Conservation (phyloP, 2,797 vertebrate species). For the Loris lydekkerianus region DNA sequence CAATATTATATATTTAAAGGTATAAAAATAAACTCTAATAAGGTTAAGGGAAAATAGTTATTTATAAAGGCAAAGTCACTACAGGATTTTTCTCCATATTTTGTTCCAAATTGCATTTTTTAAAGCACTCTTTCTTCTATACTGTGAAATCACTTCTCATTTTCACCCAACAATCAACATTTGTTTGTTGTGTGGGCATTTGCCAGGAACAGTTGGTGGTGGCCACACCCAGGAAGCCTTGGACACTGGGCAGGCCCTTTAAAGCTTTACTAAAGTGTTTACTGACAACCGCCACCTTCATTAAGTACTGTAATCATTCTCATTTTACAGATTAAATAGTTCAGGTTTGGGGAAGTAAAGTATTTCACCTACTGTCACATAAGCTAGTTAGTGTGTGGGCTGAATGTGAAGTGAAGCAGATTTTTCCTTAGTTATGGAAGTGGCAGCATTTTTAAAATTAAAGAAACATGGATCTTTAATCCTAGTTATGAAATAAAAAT, state of each 20-base stretch:
- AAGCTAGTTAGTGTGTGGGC: not conserved
- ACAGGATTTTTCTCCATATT: not conserved
- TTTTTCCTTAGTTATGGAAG: not conserved
- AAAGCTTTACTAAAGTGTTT: not conserved
- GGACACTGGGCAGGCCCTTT: accelerated
- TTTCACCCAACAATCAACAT: not conserved
- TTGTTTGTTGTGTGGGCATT: not conserved
- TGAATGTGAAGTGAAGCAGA: not conserved
- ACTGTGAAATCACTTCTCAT: not conserved
- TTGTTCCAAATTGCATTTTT: not conserved
- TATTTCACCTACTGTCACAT: not conserved
- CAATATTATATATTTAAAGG: not conserved
- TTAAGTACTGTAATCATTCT: not conserved
- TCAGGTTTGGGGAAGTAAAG: not conserved
- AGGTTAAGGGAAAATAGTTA: not conserved
- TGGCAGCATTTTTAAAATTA: not conserved
- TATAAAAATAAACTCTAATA: not conserved
- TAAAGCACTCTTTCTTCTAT: not conserved
- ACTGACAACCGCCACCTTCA: not conserved
- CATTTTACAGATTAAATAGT: not conserved
- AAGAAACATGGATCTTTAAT: not conserved
- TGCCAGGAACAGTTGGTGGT: not conserved
- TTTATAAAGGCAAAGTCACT: not conserved
- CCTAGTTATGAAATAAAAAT: not conserved
- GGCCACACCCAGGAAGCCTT: not conserved